These are phyloP conservation scores for Cyphomyrus plagiostoma DNA, from an alignment of 2,113 vertebrate genomes.

Conservation along the genomic window DNA sequence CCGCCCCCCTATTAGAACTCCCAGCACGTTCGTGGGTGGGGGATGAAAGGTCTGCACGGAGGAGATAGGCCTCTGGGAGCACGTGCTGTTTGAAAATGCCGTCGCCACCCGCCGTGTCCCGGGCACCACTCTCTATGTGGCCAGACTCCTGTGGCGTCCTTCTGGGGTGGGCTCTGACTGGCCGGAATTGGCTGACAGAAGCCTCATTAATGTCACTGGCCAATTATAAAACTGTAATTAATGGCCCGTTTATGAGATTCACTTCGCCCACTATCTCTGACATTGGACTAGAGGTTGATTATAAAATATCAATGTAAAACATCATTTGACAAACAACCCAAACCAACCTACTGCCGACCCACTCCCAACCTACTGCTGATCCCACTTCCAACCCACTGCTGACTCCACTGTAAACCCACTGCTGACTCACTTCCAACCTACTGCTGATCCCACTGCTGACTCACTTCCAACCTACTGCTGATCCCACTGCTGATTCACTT, in stretches of 20 bases:
- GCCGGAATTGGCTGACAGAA: slow-evolving; percentile 48
- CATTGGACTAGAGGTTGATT: slow-evolving; percentile 53
- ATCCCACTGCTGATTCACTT: too few relatives aligned
- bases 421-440: background rate
- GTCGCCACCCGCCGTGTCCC: background rate
- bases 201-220: slow-evolving; percentile 59
- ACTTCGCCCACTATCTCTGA: slow-evolving; percentile 47
- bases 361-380: background rate
- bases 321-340: slow-evolving; percentile 50
- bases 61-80: slow-evolving; percentile 12
- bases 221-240: slow-evolving; percentile 66
- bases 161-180: slow-evolving; percentile 42
- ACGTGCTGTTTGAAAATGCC: background rate
- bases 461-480: too few relatives aligned
- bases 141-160: background rate
- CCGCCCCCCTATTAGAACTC: background rate
- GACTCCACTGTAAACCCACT: too few relatives aligned
- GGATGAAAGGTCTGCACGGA: background rate
- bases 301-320: slow-evolving; percentile 42
- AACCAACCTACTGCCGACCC: slow-evolving; percentile 15
- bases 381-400: background rate
- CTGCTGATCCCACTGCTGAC: background rate
- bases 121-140: background rate
- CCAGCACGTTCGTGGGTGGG: slow-evolving; percentile 2
- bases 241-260: slow-evolving; percentile 53